phyloP scores from a whole-genome alignment of 2,888 invertebrate genomes.

The Abrostola triplasia region DNA sequence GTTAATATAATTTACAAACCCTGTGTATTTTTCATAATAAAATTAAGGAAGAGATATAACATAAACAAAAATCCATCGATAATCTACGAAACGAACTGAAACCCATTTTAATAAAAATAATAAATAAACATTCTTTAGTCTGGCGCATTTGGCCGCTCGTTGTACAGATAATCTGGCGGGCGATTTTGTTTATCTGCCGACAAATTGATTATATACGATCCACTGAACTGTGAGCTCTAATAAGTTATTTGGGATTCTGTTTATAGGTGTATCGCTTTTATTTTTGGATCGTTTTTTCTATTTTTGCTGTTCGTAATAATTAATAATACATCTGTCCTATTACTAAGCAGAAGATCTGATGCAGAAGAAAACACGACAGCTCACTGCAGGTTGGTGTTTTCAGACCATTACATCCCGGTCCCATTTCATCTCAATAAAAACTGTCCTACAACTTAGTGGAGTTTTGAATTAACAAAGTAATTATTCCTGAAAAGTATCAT shows the following conservation, averaged over 20 bases:
- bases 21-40: background rate
- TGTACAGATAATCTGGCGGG: constrained; percentile 37
- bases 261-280: constrained; percentile 35
- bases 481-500: no score
- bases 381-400: no score
- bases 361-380: no score
- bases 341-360: no score
- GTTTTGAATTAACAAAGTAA: no score
- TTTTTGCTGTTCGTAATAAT: background rate
- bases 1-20: no score
- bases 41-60: constrained; percentile 6
- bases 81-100: constrained; percentile 5
- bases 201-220: constrained; percentile 61
- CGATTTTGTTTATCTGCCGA: constrained; percentile 50
- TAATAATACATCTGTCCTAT: no score
- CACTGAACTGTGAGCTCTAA: constrained; percentile 57
- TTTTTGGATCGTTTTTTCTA: constrained; percentile 16
- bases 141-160: constrained; percentile 23
- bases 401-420: no score
- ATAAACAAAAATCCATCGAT: constrained; percentile 3
- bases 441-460: no score
- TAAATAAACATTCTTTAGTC: constrained; percentile 32
- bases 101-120: constrained; percentile 31
- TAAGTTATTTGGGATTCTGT: constrained; percentile 51
- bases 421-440: no score